These are phyloP conservation scores for Peromyscus polionotus DNA, from an alignment of 2,113 vertebrate genomes.

Conservation along the genomic window DNA sequence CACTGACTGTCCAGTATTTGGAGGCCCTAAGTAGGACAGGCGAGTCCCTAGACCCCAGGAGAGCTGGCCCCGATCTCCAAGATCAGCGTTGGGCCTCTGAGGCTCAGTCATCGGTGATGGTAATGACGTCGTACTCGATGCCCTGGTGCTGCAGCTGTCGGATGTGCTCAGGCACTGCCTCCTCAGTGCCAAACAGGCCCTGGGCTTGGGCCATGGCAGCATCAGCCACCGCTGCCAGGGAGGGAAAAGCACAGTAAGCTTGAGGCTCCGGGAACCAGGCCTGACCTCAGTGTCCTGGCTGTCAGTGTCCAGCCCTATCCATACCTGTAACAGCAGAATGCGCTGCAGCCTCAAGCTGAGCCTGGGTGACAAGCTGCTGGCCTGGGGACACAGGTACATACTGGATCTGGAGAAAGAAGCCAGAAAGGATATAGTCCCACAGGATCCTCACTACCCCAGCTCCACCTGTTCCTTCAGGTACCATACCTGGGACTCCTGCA, in stretches of 20 bases:
- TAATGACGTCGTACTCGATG: slow-evolving; percentile 96
- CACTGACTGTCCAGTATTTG: slow-evolving; percentile 47
- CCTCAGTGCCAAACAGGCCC: slow-evolving; percentile 90
- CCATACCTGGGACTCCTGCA: slow-evolving; percentile 94
- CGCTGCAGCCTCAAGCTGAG: slow-evolving; percentile 93
- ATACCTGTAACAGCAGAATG: slow-evolving; percentile 95
- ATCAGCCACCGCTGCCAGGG: slow-evolving; percentile 92
- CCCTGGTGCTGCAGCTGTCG: slow-evolving; percentile 95
- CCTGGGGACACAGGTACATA: slow-evolving; percentile 94
- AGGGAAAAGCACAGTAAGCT: slow-evolving; percentile 62
- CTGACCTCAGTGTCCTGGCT: rapidly evolving
- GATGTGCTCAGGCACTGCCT: slow-evolving; percentile 92
- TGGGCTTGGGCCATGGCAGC: slow-evolving; percentile 94
- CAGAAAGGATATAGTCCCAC: background rate
- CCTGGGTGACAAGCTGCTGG: slow-evolving; percentile 94
- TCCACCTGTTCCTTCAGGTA: no score
- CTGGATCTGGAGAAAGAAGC: slow-evolving; percentile 90
- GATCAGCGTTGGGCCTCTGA: background rate
- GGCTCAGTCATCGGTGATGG: slow-evolving; percentile 86
- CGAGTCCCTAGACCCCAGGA: background rate
- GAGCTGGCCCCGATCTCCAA: slow-evolving; percentile 36
- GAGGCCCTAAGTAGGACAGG: slow-evolving; percentile 20
- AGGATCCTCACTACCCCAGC: rapidly evolving
- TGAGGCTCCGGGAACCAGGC: background rate
- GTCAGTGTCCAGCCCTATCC: background rate